Conservation (phyloP, 2,888 invertebrate genomes). For the Nemoura dubitans region DNA sequence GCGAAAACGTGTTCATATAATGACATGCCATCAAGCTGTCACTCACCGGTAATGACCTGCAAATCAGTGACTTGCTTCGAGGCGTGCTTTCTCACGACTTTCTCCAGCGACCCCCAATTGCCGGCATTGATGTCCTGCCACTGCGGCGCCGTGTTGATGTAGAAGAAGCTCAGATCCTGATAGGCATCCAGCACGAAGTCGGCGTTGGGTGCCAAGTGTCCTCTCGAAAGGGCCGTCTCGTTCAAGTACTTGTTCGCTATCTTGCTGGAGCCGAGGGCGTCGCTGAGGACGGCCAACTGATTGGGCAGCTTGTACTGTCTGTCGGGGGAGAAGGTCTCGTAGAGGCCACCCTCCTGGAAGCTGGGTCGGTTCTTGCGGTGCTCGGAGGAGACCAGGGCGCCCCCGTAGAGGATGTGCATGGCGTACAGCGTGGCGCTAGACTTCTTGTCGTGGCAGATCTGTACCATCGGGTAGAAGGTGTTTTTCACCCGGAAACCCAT, state of each 20-base stretch:
- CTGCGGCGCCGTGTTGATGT: constrained; percentile 63
- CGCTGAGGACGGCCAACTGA: constrained; percentile 58
- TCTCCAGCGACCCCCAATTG: constrained; percentile 64
- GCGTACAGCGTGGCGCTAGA: constrained; percentile 58
- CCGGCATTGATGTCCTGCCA: constrained; percentile 64
- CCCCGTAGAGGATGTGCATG: constrained; percentile 58
- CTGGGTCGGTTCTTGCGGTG: constrained; percentile 54
- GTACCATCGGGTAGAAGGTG: constrained; percentile 53
- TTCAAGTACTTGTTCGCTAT: constrained; percentile 57
- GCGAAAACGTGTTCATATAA: background rate
- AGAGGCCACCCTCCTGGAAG: constrained; percentile 58
- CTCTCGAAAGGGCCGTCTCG: constrained; percentile 60
- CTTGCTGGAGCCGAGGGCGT: constrained; percentile 52
- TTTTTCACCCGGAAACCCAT: constrained; percentile 23
- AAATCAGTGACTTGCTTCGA: constrained; percentile 57
- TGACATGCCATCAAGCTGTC: background rate
- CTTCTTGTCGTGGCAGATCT: constrained; percentile 57
- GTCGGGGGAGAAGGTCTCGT: constrained; percentile 53
- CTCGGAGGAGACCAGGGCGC: constrained; percentile 53
- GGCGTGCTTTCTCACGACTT: constrained; percentile 59
- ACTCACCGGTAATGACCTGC: constrained; percentile 58
- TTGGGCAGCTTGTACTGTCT: constrained; percentile 56
- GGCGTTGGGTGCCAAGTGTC: constrained; percentile 65
- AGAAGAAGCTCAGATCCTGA: constrained; percentile 62
- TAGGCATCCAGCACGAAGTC: constrained; percentile 63